These are phyloP conservation scores for Andrena minutula DNA, from an alignment of 2,888 invertebrate genomes.

Conservation along the genomic window DNA sequence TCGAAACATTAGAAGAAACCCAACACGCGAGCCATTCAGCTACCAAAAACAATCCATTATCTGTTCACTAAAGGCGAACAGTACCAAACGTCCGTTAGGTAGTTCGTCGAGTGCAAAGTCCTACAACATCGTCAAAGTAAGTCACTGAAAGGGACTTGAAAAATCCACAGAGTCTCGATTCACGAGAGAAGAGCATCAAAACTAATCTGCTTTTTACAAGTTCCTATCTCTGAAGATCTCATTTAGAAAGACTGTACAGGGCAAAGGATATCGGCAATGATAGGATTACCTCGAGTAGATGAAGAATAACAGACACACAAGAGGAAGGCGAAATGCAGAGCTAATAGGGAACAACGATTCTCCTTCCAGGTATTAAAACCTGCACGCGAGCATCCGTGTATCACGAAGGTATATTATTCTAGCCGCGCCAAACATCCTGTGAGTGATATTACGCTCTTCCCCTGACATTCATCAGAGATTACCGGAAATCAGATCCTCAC, in stretches of 20 bases:
- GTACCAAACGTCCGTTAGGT: neutral
- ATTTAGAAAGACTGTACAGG: slow-evolving; percentile 40
- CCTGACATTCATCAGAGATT: neutral
- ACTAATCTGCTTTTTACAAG: neutral
- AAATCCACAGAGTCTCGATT: no score
- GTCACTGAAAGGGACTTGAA: neutral
- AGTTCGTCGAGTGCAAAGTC: neutral
- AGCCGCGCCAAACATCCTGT: slow-evolving; percentile 9
- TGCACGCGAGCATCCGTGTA: slow-evolving; percentile 61
- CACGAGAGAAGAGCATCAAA: neutral
- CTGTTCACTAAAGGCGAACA: no score
- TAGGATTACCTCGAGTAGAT: slow-evolving; percentile 53
- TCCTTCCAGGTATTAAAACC: slow-evolving; percentile 63
- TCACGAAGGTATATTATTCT: slow-evolving; percentile 56
- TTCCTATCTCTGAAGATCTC: slow-evolving; percentile 47
- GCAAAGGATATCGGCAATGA: slow-evolving; percentile 57
- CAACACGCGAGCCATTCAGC: no score
- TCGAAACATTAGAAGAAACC: no score
- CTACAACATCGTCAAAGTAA: neutral
- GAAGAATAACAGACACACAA: slow-evolving; percentile 49
- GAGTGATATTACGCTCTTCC: slow-evolving; percentile 29
- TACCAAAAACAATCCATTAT: no score
- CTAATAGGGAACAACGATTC: slow-evolving; percentile 65
- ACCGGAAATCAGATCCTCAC: slow-evolving; percentile 10
- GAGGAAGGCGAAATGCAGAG: slow-evolving; percentile 42